phyloP scores from a whole-genome alignment of 2,888 invertebrate species.

The Ophion ventricosus region DNA sequence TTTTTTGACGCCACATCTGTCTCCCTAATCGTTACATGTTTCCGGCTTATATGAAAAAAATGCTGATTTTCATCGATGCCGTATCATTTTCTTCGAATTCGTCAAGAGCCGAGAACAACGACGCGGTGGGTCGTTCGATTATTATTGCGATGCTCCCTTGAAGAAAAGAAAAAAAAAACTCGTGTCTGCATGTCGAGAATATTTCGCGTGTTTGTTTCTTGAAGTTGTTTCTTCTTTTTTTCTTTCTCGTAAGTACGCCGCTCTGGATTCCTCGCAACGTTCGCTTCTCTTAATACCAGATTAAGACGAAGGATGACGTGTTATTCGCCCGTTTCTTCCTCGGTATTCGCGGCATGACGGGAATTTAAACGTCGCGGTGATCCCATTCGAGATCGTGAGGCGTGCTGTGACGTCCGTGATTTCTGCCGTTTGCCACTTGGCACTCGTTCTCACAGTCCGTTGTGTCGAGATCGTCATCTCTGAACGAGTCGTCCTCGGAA shows the following conservation, averaged over 20 bases:
- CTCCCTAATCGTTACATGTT: constrained; percentile 39
- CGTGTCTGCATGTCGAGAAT: constrained; percentile 26
- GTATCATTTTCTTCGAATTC: not conserved
- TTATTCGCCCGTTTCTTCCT: constrained; percentile 1
- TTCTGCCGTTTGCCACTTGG: constrained; percentile 75
- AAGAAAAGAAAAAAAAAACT: constrained; percentile 34
- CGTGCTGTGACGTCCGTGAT: constrained; percentile 74
- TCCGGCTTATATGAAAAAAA: constrained; percentile 52
- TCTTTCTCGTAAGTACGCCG: constrained; percentile 7
- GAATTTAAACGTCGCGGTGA: constrained; percentile 81
- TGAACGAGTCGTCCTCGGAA: constrained; percentile 81
- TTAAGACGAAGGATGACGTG: constrained; percentile 63
- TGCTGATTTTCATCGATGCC: constrained; percentile 36
- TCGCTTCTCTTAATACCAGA: constrained; percentile 76
- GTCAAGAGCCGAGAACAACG: constrained; percentile 22
- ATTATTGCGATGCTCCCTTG: constrained; percentile 35
- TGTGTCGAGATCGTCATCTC: constrained; percentile 81
- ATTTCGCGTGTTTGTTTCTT: constrained; percentile 1
- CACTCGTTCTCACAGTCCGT: constrained; percentile 82
- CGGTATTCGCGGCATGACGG: constrained; percentile 31
- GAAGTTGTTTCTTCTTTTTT: not conserved
- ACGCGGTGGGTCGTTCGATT: constrained; percentile 11
- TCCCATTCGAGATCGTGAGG: constrained; percentile 82
- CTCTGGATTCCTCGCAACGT: constrained; percentile 20
- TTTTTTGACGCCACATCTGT: constrained; percentile 4